Conservation (phyloP, 2,888 invertebrate species). For the Arge pagana region DNA sequence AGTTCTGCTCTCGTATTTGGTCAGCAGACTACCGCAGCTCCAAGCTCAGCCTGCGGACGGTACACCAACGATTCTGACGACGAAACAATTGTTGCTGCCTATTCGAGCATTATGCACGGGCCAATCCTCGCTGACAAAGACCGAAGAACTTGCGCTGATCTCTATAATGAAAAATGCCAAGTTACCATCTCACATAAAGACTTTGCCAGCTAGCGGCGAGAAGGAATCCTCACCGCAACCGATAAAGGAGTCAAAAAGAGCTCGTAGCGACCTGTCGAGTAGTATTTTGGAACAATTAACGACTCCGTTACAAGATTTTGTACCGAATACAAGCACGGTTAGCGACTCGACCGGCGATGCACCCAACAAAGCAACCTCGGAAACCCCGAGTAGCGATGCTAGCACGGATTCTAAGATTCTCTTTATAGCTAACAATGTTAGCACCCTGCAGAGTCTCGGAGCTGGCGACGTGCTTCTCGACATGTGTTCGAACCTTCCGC, state of each 20-base stretch:
- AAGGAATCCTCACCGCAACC: slow-evolving; percentile 61
- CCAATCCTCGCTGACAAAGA: slow-evolving; percentile 70
- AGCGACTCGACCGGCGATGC: slow-evolving; percentile 59
- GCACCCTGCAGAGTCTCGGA: slow-evolving; percentile 77
- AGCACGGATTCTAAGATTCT: slow-evolving; percentile 67
- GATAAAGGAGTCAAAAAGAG: slow-evolving; percentile 64
- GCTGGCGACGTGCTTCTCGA: slow-evolving; percentile 83
- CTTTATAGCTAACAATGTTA: slow-evolving; percentile 77
- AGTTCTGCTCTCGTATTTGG: slow-evolving; percentile 70
- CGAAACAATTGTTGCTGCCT: slow-evolving; percentile 66
- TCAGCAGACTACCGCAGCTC: slow-evolving; percentile 57
- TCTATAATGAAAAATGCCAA: slow-evolving; percentile 76
- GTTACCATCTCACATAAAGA: slow-evolving; percentile 61
- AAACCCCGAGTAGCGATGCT: slow-evolving; percentile 49
- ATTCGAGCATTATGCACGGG: slow-evolving; percentile 76
- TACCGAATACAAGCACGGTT: slow-evolving; percentile 54
- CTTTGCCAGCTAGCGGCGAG: slow-evolving; percentile 60
- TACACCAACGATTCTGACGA: slow-evolving; percentile 51
- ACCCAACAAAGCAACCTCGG: slow-evolving; percentile 57
- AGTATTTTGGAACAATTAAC: slow-evolving; percentile 76
- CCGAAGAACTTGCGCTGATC: slow-evolving; percentile 77
- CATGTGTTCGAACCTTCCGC: slow-evolving; percentile 79
- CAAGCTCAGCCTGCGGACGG: slow-evolving; percentile 44
- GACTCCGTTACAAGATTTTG: slow-evolving; percentile 67
- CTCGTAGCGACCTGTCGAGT: slow-evolving; percentile 71